phyloP scores from a whole-genome alignment of 2,113 vertebrate genomes.

The Bos indicus region DNA sequence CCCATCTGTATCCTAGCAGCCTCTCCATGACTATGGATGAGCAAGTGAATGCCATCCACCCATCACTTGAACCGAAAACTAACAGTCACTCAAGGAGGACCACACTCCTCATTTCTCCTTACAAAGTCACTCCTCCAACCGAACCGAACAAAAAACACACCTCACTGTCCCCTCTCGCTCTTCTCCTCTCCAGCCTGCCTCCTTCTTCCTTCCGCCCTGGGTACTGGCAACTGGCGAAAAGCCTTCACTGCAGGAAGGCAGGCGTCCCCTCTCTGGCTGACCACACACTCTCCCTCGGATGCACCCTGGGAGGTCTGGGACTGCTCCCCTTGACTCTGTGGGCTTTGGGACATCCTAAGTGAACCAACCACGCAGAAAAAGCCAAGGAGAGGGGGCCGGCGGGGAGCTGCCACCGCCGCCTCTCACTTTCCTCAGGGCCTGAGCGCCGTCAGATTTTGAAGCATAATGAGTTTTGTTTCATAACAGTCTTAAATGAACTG shows the following conservation, averaged over 20 bases:
- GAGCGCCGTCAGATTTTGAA: constrained; percentile 51
- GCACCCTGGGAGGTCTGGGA: background rate
- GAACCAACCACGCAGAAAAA: background rate
- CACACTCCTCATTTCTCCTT: background rate
- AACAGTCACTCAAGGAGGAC: background rate
- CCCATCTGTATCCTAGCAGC: background rate
- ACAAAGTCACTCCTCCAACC: background rate
- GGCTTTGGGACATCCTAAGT: background rate
- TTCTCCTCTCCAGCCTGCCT: background rate
- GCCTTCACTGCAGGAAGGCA: background rate
- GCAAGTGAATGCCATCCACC: background rate
- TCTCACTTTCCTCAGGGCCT: constrained; percentile 54
- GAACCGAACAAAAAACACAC: background rate
- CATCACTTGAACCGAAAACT: background rate
- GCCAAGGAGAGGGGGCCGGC: background rate
- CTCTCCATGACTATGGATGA: background rate
- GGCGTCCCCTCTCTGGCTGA: background rate
- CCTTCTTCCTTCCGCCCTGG: background rate
- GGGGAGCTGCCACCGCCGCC: background rate
- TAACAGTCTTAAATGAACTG: constrained; percentile 71
- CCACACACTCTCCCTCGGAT: background rate
- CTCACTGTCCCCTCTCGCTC: background rate
- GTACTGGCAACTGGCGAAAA: background rate
- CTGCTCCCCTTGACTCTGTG: background rate
- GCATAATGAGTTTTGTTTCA: constrained; percentile 75